Evolutionary conservation across 2,888 invertebrate genomes (phyloP).

Genomic region (Leptopilina drosophilae): DNA sequence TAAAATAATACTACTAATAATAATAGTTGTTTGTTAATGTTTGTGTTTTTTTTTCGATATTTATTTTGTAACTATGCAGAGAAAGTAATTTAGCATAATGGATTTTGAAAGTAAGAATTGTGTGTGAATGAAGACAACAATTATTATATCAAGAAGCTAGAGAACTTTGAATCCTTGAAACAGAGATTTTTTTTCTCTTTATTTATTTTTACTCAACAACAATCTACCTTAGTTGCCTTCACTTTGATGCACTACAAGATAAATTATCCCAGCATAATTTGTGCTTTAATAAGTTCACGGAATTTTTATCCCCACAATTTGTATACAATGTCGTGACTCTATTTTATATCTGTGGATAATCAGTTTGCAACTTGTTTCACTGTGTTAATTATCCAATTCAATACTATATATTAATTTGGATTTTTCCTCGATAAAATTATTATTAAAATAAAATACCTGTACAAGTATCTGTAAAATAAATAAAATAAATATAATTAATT

Average conservation of each 20-base stretch:
- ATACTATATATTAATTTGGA: not conserved
- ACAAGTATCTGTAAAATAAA: no score
- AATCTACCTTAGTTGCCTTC: constrained; percentile 21
- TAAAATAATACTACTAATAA: not conserved
- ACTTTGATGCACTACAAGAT: constrained; percentile 8
- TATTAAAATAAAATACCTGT: no score
- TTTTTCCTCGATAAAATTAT: no score
- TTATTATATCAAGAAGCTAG: constrained; percentile 7
- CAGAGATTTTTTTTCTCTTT: not conserved
- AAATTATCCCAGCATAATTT: constrained; percentile 18
- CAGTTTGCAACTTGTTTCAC: constrained; percentile 7
- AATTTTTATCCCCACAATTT: constrained; percentile 40
- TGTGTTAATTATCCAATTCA: not conserved
- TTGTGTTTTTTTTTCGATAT: not conserved
- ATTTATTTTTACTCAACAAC: constrained; percentile 23
- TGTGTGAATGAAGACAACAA: constrained; percentile 18
- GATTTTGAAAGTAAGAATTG: constrained; percentile 20
- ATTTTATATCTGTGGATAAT: constrained; percentile 12
- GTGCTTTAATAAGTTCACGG: constrained; percentile 49
- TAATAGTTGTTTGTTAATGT: not conserved
- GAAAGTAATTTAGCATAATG: constrained; percentile 20
- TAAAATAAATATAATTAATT: no score
- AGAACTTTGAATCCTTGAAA: constrained; percentile 21
- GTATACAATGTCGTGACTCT: not conserved
- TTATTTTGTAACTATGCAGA: constrained; percentile 15